Base-by-base conservation (phyloP, 2,797 vertebrate species). In the Phoeniculus purpureus region DNA sequence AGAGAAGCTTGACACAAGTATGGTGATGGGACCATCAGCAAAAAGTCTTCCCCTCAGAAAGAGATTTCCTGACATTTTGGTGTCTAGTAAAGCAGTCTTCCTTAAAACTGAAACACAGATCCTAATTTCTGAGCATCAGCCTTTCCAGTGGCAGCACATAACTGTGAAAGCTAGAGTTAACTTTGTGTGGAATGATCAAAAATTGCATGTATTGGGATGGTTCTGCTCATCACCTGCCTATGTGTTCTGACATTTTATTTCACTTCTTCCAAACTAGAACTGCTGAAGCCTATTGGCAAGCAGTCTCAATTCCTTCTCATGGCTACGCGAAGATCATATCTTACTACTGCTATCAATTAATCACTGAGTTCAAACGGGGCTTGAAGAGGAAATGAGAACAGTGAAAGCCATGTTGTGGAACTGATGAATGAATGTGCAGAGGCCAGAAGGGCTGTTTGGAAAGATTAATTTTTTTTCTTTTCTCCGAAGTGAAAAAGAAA, bases 361-460 rank as follows among this genome's bases (percentile, higher is more conserved):
- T 84, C 66, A 78, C 40, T 66, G 71, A 89, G 45, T 65, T 83
- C 77, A 91, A 81, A 37, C 8, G 26, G 22, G 31, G 26, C 26
- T 78, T 65, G 59, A 81, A 91, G 29, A 87, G 77, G 67, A 95
- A 92, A 79, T 65, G 74, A 92, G 77, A 94, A 66, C 62, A 76
- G 12, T 52, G 52, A 89, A 90, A 81, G 29, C 14, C 37, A 17
- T 45, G 27, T 52, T 80, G 56, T 43, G 51, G 60, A 91, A 73
- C 23, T 66, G 64, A 75, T 83, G 55, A 87, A 73, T 67, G 70
- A 72, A 59, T 29, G 7, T 48, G 19, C 17, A 37, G 7, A 45
- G 51, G 22, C 59, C 62, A 81, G 64, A 91, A 84, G 16, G 34
- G 34, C 20, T 77, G 15, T 65, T 77, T 32, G 26, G 34, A 64